Conservation (phyloP, 1,140 invertebrate species). For the Macrobrachium nipponense region DNA sequence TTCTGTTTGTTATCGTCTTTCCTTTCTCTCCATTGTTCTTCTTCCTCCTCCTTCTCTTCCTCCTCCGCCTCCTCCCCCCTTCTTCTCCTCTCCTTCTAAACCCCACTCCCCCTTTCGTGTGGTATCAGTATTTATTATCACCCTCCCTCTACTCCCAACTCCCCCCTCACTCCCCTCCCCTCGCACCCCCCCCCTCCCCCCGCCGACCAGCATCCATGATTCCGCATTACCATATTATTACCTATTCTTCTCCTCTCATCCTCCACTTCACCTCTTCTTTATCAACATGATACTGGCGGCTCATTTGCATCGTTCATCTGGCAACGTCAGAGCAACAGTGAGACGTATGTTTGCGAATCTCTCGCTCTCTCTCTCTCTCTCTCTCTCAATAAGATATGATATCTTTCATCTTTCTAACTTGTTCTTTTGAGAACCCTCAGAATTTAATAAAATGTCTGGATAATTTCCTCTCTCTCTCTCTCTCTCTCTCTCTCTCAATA, state of each 20-base stretch:
- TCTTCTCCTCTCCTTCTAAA: background rate
- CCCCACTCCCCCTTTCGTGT: background rate
- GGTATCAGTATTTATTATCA: background rate
- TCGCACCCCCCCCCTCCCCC: background rate
- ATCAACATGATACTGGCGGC: background rate
- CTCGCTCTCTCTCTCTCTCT: too few species aligned
- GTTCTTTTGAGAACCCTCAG: too few species aligned
- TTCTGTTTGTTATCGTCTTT: background rate
- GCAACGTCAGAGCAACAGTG: too few species aligned
- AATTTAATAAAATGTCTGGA: too few species aligned
- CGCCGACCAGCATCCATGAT: background rate
- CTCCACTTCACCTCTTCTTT: background rate
- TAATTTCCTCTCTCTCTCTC: too few species aligned
- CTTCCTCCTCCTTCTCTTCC: constrained; percentile 4
- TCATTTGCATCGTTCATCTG: background rate
- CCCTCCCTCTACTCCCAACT: background rate
- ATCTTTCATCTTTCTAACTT: too few species aligned
- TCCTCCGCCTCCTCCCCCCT: background rate
- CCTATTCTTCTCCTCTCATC: background rate
- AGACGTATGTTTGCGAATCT: too few species aligned
- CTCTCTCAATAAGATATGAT: too few species aligned
- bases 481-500: too few species aligned
- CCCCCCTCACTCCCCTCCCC: background rate
- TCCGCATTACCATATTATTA: background rate
- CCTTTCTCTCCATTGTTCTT: background rate